Base-by-base conservation (phyloP, 1,140 invertebrate genomes). In the Hormaphis cornu region DNA sequence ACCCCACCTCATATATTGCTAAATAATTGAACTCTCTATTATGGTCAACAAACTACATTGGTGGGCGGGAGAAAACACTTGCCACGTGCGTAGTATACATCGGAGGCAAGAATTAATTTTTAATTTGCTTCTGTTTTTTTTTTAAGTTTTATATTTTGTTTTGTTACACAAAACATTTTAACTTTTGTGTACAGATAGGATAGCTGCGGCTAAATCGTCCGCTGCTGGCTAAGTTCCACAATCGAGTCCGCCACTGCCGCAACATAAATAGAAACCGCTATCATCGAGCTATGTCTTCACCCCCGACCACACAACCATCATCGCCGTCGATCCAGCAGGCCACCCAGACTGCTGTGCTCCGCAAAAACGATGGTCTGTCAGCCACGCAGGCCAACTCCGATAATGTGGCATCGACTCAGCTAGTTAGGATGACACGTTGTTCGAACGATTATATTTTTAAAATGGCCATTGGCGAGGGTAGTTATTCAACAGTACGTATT, bases 401-500 rank as follows among this genome's bases (percentile, higher is more conserved):
- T 44, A 56, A 48, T 5, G 48, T 20, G 7, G 20, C n/a, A n/a
- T n/a, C 30, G 26, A 70, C 37, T 14, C 77, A 42, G 75, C 78
- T 74, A n/a, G n/a, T n/a, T n/a, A n/a, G n/a, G 76, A 78, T 74
- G 54, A 91, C 90, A 76, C 83, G 86, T 73, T 85, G 84, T 9
- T 82, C 89, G n/a, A 86, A 87, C 74, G 94, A 97, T 79, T 97
- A 91, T 78, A 89, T 93, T 73, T 98, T 97, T 82, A 92, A 93
- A 33, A 95, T 93, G 81, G 84, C 93, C 61, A 91, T 98, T 73
- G 95, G 95, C 71, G 93, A 97, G 80, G 95, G 95, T 69, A 96
- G 94, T 77, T 98, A 93, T 79, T 96, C 94, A 72, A 94, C 90
- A 52, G 95, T 89, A 78, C 83, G 81, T 81, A 50, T 28, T n/a